phyloP scores from a whole-genome alignment of 2,797 vertebrate species.

The Lacerta agilis region DNA sequence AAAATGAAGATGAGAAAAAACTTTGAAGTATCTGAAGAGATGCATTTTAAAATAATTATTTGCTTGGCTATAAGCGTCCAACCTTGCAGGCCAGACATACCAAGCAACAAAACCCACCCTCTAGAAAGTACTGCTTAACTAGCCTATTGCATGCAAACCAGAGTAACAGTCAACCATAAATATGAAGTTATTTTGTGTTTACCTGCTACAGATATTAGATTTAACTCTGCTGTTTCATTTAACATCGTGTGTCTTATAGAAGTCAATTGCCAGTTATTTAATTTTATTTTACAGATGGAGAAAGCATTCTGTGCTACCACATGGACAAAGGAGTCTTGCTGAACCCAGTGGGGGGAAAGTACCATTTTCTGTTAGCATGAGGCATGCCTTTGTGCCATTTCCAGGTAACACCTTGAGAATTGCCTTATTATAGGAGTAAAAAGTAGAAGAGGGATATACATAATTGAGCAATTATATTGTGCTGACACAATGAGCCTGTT shows the following conservation, averaged over 20 bases:
- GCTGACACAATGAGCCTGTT: not conserved
- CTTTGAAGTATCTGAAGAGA: not conserved
- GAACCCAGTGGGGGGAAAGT: conserved; percentile 74
- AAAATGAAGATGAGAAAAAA: not conserved
- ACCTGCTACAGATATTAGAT: not conserved
- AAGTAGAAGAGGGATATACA: conserved; percentile 1
- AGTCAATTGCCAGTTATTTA: not conserved
- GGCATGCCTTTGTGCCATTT: conserved; percentile 95
- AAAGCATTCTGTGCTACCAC: conserved; percentile 56
- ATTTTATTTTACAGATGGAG: conserved; percentile 60
- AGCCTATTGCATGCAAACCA: not conserved
- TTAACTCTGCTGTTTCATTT: not conserved
- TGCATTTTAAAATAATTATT: not conserved
- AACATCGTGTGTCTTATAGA: not conserved
- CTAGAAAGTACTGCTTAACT: not conserved
- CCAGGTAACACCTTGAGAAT: conserved; percentile 80
- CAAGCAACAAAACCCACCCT: not conserved
- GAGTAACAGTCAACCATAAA: not conserved
- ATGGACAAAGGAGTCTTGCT: conserved; percentile 46
- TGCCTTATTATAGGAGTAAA: not conserved
- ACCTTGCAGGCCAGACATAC: not conserved
- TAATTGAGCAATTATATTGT: not conserved
- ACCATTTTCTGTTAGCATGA: conserved; percentile 92
- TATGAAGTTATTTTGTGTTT: not conserved
- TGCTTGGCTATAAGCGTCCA: not conserved